These are phyloP conservation scores for Nebria ingens DNA, from an alignment of 1,140 invertebrate genomes.

Conservation along the genomic window DNA sequence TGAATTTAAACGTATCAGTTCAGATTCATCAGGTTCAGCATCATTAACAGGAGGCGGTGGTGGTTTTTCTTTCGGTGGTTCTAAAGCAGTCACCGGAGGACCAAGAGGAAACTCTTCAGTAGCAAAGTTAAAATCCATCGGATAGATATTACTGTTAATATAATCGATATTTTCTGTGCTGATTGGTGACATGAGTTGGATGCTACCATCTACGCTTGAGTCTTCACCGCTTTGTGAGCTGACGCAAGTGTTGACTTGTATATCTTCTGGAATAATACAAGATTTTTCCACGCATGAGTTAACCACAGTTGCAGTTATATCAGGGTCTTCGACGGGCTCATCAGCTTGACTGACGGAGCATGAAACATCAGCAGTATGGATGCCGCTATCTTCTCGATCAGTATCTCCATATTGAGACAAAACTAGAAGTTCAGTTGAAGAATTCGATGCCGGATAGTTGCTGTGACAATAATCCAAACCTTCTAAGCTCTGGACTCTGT, in stretches of 20 bases:
- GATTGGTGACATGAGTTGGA: background rate
- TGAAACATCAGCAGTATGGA: constrained; percentile 68
- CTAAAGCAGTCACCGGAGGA: constrained; percentile 45
- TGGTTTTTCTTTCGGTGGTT: constrained; percentile 77
- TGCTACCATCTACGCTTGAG: background rate
- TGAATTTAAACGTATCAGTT: constrained; percentile 62
- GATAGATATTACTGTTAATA: background rate
- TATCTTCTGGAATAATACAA: no score
- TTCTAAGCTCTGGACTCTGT: constrained; percentile 48
- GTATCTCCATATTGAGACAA: constrained; percentile 42
- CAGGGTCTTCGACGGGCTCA: constrained; percentile 43
- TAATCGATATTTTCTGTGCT: background rate
- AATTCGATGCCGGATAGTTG: constrained; percentile 41
- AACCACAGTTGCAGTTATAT: background rate
- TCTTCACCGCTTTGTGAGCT: background rate
- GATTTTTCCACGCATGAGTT: background rate
- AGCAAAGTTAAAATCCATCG: background rate
- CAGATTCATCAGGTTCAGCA: constrained; percentile 37
- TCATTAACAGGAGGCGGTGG: constrained; percentile 62
- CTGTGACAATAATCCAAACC: constrained; percentile 44
- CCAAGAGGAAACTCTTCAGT: constrained; percentile 27
- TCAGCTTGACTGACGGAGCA: constrained; percentile 63
- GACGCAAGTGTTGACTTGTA: background rate
- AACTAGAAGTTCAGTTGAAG: constrained; percentile 39
- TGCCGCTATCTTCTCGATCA: constrained; percentile 69